A percentile compares a stretch with the other conserved stretches of the same genome.
Conservation (phyloP, 2,113 vertebrate genomes). For the Syrmaticus mikado region DNA sequence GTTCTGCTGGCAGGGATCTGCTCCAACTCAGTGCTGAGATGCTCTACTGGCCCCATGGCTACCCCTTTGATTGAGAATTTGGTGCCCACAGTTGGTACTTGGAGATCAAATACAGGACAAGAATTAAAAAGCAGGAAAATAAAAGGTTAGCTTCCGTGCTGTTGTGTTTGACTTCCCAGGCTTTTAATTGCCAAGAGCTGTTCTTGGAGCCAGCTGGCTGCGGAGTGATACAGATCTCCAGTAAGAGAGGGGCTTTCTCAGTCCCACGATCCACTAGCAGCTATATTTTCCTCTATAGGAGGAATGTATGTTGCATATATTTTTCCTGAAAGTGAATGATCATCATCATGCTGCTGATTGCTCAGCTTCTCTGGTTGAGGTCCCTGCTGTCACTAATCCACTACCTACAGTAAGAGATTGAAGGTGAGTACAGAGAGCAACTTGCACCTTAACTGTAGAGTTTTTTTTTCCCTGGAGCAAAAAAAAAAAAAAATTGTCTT, state of each 20-base stretch:
- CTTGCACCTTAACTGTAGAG: background rate
- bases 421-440: background rate
- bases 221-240: background rate
- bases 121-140: constrained; percentile 32
- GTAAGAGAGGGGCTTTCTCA: background rate
- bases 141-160: constrained; percentile 20
- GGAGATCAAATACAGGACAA: background rate
- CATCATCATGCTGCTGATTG: background rate
- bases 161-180: constrained; percentile 61
- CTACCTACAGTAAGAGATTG: background rate
- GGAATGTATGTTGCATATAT: background rate
- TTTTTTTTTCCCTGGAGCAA: background rate
- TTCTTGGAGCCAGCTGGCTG: constrained; percentile 41
- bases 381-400: background rate
- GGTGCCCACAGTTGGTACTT: background rate
- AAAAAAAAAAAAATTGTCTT: background rate
- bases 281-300: background rate
- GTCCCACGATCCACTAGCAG: background rate
- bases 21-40: background rate
- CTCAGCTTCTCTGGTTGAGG: background rate
- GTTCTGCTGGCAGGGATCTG: background rate
- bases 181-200: constrained; percentile 32
- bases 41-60: background rate
- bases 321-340: background rate
- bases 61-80: background rate